These are phyloP conservation scores for Oligia latruncula DNA, from an alignment of 2,888 invertebrate genomes.

Conservation along the genomic window DNA sequence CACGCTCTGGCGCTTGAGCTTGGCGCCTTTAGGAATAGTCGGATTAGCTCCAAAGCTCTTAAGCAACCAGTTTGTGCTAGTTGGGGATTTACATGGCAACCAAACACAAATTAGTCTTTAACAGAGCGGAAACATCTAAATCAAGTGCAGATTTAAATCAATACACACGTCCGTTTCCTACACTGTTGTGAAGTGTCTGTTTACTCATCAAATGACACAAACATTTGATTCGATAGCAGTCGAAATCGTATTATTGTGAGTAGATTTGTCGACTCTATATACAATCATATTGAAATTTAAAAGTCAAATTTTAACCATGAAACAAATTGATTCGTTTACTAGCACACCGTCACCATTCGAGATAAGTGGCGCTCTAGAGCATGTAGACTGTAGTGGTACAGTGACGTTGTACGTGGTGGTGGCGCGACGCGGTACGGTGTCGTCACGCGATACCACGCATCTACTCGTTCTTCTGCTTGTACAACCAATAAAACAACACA, in stretches of 20 bases:
- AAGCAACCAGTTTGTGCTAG: too few species aligned
- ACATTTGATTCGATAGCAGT: neutral
- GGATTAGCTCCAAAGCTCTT: too few species aligned
- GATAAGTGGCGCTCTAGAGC: conserved; percentile 70
- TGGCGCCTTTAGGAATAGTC: too few species aligned
- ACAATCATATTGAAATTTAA: conserved; percentile 40
- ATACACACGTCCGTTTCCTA: conserved; percentile 36
- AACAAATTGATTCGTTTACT: conserved; percentile 59
- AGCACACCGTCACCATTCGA: conserved; percentile 56
- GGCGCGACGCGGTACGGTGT: conserved; percentile 56
- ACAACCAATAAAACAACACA: conserved; percentile 20
- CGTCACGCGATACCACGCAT: conserved; percentile 58
- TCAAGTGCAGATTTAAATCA: conserved; percentile 48
- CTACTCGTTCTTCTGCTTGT: conserved; percentile 30
- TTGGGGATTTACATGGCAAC: conserved; percentile 43
- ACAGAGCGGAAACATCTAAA: conserved; percentile 35
- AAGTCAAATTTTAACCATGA: conserved; percentile 62
- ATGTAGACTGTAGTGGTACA: conserved; percentile 57
- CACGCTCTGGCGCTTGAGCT: too few species aligned
- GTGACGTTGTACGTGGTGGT: conserved; percentile 63
- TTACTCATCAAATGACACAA: conserved; percentile 21
- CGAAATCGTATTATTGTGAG: conserved; percentile 11
- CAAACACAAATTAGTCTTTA: conserved; percentile 21
- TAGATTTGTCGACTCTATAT: conserved; percentile 18
- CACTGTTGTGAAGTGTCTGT: conserved; percentile 23